phyloP scores from a whole-genome alignment of 2,888 invertebrate genomes.

The Nezara viridula region DNA sequence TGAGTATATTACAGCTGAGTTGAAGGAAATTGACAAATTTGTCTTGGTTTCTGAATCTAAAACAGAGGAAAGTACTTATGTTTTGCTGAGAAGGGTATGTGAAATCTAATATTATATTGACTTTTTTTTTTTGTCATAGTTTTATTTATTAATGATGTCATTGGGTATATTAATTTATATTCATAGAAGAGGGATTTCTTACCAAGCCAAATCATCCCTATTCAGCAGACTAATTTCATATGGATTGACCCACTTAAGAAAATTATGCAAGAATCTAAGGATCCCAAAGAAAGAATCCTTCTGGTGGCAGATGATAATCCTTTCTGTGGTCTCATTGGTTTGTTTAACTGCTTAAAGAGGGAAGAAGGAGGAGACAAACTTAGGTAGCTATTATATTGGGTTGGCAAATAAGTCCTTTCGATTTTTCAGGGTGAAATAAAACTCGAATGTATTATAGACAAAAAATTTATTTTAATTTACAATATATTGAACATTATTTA shows the following conservation, averaged over 20 bases:
- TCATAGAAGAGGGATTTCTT: background rate
- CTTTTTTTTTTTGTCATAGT: no score
- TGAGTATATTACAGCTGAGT: background rate
- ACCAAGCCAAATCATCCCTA: slow-evolving; percentile 73
- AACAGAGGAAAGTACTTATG: slow-evolving; percentile 76
- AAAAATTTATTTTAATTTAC: no score
- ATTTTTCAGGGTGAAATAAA: no score
- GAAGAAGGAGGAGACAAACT: slow-evolving; percentile 88
- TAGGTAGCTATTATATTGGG: slow-evolving; percentile 75
- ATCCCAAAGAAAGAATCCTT: slow-evolving; percentile 75
- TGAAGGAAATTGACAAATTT: slow-evolving; percentile 69
- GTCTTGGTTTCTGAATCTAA: slow-evolving; percentile 75
- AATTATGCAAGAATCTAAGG: slow-evolving; percentile 78
- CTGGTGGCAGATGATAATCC: slow-evolving; percentile 80
- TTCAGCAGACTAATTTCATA: slow-evolving; percentile 78
- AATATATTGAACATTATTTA: no score
- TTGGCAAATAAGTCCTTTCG: no score
- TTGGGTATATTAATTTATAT: background rate
- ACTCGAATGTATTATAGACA: no score
- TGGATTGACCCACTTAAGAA: slow-evolving; percentile 89
- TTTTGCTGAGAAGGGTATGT: slow-evolving; percentile 74
- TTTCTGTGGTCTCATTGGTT: slow-evolving; percentile 84
- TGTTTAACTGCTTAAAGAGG: slow-evolving; percentile 89
- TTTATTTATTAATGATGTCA: background rate
- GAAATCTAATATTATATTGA: background rate